Base-by-base conservation (phyloP, 2,113 vertebrate genomes). In the Xyrauchen texanus region DNA sequence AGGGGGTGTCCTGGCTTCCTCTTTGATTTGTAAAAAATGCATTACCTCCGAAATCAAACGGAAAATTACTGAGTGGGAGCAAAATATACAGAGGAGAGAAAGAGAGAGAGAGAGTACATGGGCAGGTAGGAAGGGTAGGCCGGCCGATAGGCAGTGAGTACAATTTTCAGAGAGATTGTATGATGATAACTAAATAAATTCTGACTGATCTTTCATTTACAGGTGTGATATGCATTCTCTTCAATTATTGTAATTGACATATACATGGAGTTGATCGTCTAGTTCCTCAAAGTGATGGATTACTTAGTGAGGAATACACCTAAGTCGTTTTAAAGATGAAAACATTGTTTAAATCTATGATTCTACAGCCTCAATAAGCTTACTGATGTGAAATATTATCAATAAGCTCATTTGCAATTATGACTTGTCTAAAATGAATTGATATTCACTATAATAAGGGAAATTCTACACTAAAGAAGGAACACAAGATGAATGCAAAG, bases 1-100 rank as follows among this genome's bases (percentile, higher is more conserved):
- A 15, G 73, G 78, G 89, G 87, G 85, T 85, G 85, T 86, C 84
- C 92, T 87, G 86, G 90, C 92, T 93, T 94, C 92, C 91, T 93
- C 93, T 94, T 94, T 95, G 94, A 95, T 95, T 94, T 93, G 91
- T 94, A 93, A 94, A 95, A 95, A 95, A 94, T 93, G 93, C 93
- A 95, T 94, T 94, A 94, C 93, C 94, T 94, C 93, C 93, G 90
- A 94, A 94, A 95, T 94, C 94, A 95, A 95, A 94, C 92, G 91
- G 93, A 94, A 94, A 94, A 94, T 95, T 94, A 95, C 92, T 93
- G 90, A 83, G 91, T 87, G 83, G 85, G 91, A 92, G 88, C 89
- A 89, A 90, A 91, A 91, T 84, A 90, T 88, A 89, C 83, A 84
- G 85, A 90, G 78, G 86, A 89, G 88, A 88, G 85, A 82, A 81